Base-by-base conservation (phyloP, 2,113 vertebrate genomes). In the Dasypus novemcinctus region DNA sequence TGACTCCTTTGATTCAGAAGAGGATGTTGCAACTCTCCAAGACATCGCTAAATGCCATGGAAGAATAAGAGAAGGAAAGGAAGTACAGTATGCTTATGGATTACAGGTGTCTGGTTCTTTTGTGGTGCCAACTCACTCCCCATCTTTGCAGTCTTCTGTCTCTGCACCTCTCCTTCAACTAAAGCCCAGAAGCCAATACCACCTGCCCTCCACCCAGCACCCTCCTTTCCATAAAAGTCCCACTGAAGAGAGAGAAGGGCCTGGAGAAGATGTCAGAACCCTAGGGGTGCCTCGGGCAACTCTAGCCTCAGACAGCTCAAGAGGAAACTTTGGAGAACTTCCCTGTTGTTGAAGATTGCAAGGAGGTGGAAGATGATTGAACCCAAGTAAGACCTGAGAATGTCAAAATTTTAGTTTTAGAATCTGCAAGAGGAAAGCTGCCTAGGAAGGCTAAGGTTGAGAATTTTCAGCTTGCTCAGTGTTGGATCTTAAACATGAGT, bases 401-500 rank as follows among this genome's bases (percentile, higher is more conserved):
- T n/a, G 68, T 11, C 38, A 12, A 0, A n/a, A 1, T 38, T 57
- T 38, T 57, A 18, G n/a, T 84, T 49, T 33, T 18, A 2, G 36
- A 43, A n/a, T 33, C 18, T 69, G 46, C 46, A 27, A 6, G 6
- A n/a, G 41, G 59, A 27, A 49, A 5, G 9, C 33, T 61, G 31
- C 13, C 1, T 23, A 43, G 61, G 9, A 17, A 49, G 12, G 8
- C 4, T 38, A 41, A 12, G 12, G 5, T 0, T 46, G 63, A 25
- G n/a, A 72, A 59, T 38, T 49, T 87, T 83, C 83, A 76, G 31
- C 15, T n/a, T 14, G 9, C 27, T 82, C 64, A 1, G 10, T 63
- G 79, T 74, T 89, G 95, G 88, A 15, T 59, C 89, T 75, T 52
- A 49, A 74, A 85, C 54, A 29, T 13, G 13, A 88, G 46, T 38